Evolutionary conservation across 2,888 invertebrate species (phyloP), one percentile per base, ranked within the genome.

Genomic region (Baccha elongata): DNA sequence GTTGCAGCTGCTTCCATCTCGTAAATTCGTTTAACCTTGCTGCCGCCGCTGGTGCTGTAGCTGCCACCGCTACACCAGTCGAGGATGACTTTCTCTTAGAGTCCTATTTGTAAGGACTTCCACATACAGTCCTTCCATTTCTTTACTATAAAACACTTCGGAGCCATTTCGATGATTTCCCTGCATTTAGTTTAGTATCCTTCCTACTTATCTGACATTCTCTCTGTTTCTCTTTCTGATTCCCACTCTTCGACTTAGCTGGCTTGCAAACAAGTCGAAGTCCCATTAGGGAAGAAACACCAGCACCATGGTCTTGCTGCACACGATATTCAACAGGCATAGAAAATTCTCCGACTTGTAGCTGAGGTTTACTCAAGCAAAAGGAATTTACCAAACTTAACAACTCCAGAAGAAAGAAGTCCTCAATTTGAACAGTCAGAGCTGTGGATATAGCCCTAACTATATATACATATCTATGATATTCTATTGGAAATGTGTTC

Each of bases 291-390:
- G 71, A 32, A 64, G 42, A 42, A 44, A 42, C 58, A 19, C 44
- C 3, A 44, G 44, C 17, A 48, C 60, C 44, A 60, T n/a, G n/a
- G 73, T 62, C 52, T 62, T 80, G 17, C 19, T 58, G 26, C n/a
- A 46, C 42, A 55, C 52, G 81, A 76, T 72, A 76, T 83, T 65
- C 83, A 83, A 83, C 83, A 83, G 83, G 83, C 83, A 78, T 72
- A 83, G 68, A 71, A 65, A 62, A 67, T 40, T 71, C 71, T 60
- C 52, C 26, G 69, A 62, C 78, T 78, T 71, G 74, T 83, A 78
- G 85, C 84, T 84, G 86, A 86, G 85, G 87, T 86, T 88, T 88
- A 88, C 85, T 88, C 88, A 88, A 89, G 88, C 88, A 89, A 89
- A 89, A 88, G 88, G 88, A 86, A 86, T 84, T 85, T 55, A 81